phyloP scores from a whole-genome alignment of 2,888 invertebrate species.

The Dugesia japonica region DNA sequence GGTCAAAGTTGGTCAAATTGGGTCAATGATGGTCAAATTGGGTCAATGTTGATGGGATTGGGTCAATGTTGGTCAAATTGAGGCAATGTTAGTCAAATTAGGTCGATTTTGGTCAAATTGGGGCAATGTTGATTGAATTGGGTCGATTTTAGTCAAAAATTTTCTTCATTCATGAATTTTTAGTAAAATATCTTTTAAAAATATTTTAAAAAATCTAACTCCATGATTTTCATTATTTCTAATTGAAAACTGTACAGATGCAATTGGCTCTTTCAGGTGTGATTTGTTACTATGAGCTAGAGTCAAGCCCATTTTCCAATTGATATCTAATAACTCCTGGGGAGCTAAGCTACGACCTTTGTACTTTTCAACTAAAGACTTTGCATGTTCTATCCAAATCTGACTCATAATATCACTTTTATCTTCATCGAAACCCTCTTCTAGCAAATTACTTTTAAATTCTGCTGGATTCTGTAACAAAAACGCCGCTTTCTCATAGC shows the following conservation, averaged over 20 bases:
- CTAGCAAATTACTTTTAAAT: background rate
- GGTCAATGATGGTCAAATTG: too few relatives aligned
- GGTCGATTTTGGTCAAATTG: too few relatives aligned
- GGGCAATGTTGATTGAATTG: too few relatives aligned
- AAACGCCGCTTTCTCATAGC: background rate
- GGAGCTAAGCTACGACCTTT: background rate
- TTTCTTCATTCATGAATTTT: too few relatives aligned
- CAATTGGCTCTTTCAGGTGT: background rate
- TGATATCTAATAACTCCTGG: background rate
- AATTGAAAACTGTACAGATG: background rate
- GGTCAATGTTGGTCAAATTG: too few relatives aligned
- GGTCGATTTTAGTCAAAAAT: too few relatives aligned
- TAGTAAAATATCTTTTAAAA: too few relatives aligned
- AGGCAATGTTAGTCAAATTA: too few relatives aligned
- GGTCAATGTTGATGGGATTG: too few relatives aligned
- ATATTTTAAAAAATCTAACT: background rate
- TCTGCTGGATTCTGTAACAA: background rate
- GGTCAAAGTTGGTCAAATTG: too few relatives aligned
- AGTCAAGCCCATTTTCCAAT: background rate
- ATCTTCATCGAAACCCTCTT: background rate
- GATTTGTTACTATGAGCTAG: background rate
- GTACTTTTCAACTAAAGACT: background rate
- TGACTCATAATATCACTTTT: conserved; percentile 4
- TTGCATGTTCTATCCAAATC: background rate
- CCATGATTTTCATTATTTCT: background rate